phyloP scores from a whole-genome alignment of 2,888 invertebrate genomes.

The Lutraria lutraria region DNA sequence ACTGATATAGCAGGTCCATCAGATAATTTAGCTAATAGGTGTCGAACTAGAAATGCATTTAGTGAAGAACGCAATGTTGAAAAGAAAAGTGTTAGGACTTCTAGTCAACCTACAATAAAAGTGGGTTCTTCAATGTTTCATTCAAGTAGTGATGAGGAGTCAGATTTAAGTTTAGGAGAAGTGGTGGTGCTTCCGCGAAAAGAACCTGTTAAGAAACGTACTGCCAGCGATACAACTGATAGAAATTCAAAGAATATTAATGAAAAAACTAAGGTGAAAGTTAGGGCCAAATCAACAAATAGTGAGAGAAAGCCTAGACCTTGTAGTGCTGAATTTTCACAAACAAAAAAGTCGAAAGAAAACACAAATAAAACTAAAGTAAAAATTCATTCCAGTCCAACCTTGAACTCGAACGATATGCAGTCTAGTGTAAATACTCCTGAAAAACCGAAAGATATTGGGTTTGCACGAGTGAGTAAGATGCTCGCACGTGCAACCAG shows the following conservation, averaged over 20 bases:
- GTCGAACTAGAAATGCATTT: slow-evolving; percentile 57
- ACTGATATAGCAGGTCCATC: not conserved
- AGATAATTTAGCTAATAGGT: slow-evolving; percentile 10
- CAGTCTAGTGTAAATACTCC: slow-evolving; percentile 33
- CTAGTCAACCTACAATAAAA: slow-evolving; percentile 67
- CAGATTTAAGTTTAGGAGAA: slow-evolving; percentile 76
- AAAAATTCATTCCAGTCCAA: slow-evolving; percentile 69
- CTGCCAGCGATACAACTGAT: slow-evolving; percentile 43
- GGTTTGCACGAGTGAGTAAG: slow-evolving; percentile 65
- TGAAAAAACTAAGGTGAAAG: slow-evolving; percentile 55
- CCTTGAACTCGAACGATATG: slow-evolving; percentile 44
- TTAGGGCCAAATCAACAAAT: slow-evolving; percentile 53
- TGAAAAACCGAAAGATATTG: slow-evolving; percentile 66
- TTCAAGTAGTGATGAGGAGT: slow-evolving; percentile 74
- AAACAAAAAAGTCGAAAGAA: slow-evolving; percentile 34
- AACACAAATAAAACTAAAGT: slow-evolving; percentile 49
- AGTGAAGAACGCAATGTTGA: slow-evolving; percentile 60
- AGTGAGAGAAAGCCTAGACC: slow-evolving; percentile 59
- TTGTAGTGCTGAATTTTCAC: slow-evolving; percentile 68
- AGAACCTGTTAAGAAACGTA: slow-evolving; percentile 40
- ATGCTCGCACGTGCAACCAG: slow-evolving; percentile 65
- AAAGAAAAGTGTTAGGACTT: slow-evolving; percentile 37
- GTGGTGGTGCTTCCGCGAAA: slow-evolving; percentile 56
- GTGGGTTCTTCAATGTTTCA: slow-evolving; percentile 48
- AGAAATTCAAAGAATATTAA: slow-evolving; percentile 25